phyloP scores from a whole-genome alignment of 2,113 vertebrate species.

The Indicator indicator region DNA sequence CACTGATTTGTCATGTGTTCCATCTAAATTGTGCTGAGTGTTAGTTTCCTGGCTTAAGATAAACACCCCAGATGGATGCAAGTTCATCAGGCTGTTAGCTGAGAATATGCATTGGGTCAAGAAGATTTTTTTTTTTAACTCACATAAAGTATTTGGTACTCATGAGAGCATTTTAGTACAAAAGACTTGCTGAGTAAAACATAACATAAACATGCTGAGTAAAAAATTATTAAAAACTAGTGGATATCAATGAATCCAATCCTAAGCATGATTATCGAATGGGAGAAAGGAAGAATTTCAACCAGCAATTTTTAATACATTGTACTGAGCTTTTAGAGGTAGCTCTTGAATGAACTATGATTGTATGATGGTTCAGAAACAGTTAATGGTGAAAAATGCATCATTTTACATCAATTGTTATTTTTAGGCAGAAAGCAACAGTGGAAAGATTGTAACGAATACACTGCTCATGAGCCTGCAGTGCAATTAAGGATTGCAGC shows the following conservation, averaged over 20 bases:
- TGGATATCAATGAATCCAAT: not conserved
- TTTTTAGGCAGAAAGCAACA: not conserved
- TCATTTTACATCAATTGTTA: not conserved
- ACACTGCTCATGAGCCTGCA: not conserved
- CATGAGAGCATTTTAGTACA: not conserved
- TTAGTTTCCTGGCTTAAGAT: constrained; percentile 62
- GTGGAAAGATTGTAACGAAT: not conserved
- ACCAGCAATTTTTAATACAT: not conserved
- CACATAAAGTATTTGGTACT: no score
- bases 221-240: not conserved
- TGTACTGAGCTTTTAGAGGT: not conserved
- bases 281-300: not conserved
- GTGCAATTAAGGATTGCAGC: not conserved
- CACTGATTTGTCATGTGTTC: constrained; percentile 48
- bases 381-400: not conserved
- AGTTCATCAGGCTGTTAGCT: not conserved
- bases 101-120: not conserved
- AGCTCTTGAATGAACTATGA: not conserved
- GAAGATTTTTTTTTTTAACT: not conserved
- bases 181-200: not conserved
- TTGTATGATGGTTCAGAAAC: not conserved
- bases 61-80: constrained; percentile 38
- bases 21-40: constrained; percentile 46
- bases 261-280: not conserved
- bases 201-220: not conserved